Percentiles rank a stretch among this genome's conserved stretches.
phyloP scores from a whole-genome alignment of 1,140 invertebrate species.

The Drosophila pseudoobscura region DNA sequence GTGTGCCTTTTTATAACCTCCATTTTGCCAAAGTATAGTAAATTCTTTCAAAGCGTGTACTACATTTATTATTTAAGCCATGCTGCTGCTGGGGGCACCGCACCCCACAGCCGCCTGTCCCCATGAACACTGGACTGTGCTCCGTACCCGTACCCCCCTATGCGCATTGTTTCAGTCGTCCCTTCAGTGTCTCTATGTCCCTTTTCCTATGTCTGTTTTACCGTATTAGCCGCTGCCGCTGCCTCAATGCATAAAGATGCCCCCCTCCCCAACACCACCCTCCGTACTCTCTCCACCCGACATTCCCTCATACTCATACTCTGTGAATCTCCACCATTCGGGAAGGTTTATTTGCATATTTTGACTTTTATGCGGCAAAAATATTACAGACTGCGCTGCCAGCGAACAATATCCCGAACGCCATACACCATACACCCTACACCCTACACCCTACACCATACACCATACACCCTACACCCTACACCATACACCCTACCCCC shows the following conservation, averaged over 20 bases:
- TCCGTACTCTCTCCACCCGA: not conserved
- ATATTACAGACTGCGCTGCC: constrained; percentile 77
- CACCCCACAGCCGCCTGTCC: not conserved
- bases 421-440: too few species aligned
- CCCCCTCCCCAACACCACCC: not conserved
- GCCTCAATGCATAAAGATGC: constrained; percentile 14
- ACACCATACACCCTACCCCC: too few species aligned
- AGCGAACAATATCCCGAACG: constrained; percentile 55
- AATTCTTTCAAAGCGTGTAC: constrained; percentile 79
- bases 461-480: too few species aligned
- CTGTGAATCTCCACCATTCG: constrained; percentile 2
- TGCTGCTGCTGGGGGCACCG: constrained; percentile 30
- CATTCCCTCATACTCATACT: not conserved
- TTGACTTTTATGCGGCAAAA: constrained; percentile 79
- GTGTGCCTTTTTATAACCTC: constrained; percentile 70
- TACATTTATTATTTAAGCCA: constrained; percentile 80
- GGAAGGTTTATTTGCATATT: constrained; percentile 73
- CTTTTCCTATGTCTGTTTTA: constrained; percentile 41
- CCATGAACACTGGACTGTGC: not conserved
- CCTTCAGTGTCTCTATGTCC: too few species aligned
- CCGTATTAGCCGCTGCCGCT: constrained; percentile 30
- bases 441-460: too few species aligned
- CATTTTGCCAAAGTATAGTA: constrained; percentile 76
- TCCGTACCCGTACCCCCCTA: not conserved
- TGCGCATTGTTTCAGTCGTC: constrained; percentile 34